Base-by-base conservation (phyloP, 2,888 invertebrate species). In the Hybos culiciformis region DNA sequence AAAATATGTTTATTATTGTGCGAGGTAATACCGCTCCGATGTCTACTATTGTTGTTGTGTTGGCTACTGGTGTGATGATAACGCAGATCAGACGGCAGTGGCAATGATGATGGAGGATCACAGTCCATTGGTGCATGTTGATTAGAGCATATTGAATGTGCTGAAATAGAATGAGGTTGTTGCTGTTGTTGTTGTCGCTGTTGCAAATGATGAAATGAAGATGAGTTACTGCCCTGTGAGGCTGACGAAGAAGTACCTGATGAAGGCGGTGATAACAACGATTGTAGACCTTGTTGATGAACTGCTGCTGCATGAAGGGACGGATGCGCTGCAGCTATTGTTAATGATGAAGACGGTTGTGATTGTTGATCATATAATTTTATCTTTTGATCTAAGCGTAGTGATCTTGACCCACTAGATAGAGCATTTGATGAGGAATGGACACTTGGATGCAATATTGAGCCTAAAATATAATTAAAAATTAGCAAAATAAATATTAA, bases 41-140 rank as follows among this genome's bases (percentile, higher is more conserved):
- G 23, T 24, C n/a, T 42, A 39, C 20, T 41, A 31, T 8, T 34
- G 32, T n/a, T 32, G 29, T 61, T 55, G 67, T 57, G 33, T 11
- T 34, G 34, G 23, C 26, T 43, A 24, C 44, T 14, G 48, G 8
- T 54, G 53, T 37, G 56, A 54, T 39, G 54, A 39, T 45, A 48
- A 32, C 43, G 40, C 3, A 31, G n/a, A 20, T 19, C 26, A 37
- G 46, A 38, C 18, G 46, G 44, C 45, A 37, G 33, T 42, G 45
- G 38, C 36, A 42, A 50, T 32, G 36, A 56, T 46, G 62, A 57
- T 42, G 79, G 77, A 51, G 78, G 77, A 62, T 82, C 81, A 70
- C 86, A 87, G 57, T 87, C 85, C 81, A 86, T 87, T 53, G 80
- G 78, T 51, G 59, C 57, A 45, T 57, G 50, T 53, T 56, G 50